Evolutionary conservation across 2,113 vertebrate species (phyloP), one percentile per base, ranked within the genome.

Genomic region (Manacus vitellinus): DNA sequence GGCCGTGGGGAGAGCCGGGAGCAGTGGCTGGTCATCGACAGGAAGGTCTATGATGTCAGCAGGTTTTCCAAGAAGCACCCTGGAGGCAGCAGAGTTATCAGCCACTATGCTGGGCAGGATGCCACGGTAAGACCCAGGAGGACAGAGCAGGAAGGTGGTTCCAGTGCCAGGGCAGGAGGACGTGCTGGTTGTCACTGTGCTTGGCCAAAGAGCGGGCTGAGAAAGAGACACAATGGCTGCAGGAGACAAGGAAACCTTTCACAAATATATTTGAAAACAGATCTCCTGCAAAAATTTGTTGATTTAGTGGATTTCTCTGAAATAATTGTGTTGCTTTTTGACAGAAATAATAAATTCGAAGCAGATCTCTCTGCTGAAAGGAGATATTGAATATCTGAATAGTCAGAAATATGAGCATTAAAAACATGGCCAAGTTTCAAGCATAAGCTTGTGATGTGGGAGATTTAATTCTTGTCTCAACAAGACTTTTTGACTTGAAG

Each of bases 71-170:
- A 78, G 51, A 85, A 27, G 3, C 98, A 98, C 78, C 98, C 98
- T 0, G 98, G 98, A 14, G 98, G 98, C 65, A 93, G 91, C 31
- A 92, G 97, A 13, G 97, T 98, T 27, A 77, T 98, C 56, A 78
- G 88, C 43, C 98, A 98, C 96, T 98, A 98, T 16, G 98, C 98
- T 0, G 98, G 98, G 27, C 97, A 98, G 86, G 98, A 98, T 25
- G 98, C 98, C 15, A 98, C 98, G 97, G 97, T 97, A 93, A 97
- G 97, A 52, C 23, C 59, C 51, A 28, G 62, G 43, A 68, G 55
- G 35, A 33, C 4, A 2, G 31, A 2, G 31, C 25, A 83, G 58
- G 49, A 82, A 68, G n/a, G 51, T 49, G 72, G 16, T 33, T 46
- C 63, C 33, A 1, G 33, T 9, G 17, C 10, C 33, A 24, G 74